Evolutionary conservation across 2,888 invertebrate species (phyloP), one percentile per base, ranked within the genome.

Genomic region (Diarsia brunnea): DNA sequence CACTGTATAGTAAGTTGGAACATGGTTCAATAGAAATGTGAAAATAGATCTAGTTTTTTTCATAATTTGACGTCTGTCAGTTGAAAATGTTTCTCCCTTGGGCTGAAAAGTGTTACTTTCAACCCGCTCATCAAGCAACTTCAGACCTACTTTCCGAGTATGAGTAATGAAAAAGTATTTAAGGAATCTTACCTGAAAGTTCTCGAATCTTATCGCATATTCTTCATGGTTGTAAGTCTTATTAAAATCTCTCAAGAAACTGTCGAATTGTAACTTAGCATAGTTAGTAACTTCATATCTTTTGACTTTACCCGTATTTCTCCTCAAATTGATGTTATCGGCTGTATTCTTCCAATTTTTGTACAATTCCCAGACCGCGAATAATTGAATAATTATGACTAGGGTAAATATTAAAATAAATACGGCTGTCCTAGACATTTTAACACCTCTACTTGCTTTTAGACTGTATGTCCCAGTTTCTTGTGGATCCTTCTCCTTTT

Each of bases 101-200:
- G 38, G 38, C 38, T 38, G 38, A 38, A 38, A 38, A 38, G 38
- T 38, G 5, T 38, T 38, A 38, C 38, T 38, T 38, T 5, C 38
- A 38, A 38, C 38, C 38, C 38, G 38, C 38, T 38, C 38, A 3
- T 5, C 4, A 38, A 7, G 38, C 38, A 38, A 38, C 38, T 38
- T 4, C 31, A 31, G 31, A 31, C 31, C 31, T 3, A 31, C 31
- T 31, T 31, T 31, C 31, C 31, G 31, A 31, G 31, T 31, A 31
- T 31, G 38, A 38, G 38, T 38, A 38, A 38, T 38, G 38, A 38
- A 38, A 38, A 31, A 31, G 31, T 31, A 31, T 31, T 31, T 31
- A 0, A 38, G 0, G 2, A 63, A 47, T 24, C 89, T 74, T 72
- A 92, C 93, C 89, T 91, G 88, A 78, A 91, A 92, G 80, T 89